Percentiles rank a stretch among this genome's conserved stretches.
phyloP scores from a whole-genome alignment of 2,888 invertebrate species.

The Drosophila kambysellisi region DNA sequence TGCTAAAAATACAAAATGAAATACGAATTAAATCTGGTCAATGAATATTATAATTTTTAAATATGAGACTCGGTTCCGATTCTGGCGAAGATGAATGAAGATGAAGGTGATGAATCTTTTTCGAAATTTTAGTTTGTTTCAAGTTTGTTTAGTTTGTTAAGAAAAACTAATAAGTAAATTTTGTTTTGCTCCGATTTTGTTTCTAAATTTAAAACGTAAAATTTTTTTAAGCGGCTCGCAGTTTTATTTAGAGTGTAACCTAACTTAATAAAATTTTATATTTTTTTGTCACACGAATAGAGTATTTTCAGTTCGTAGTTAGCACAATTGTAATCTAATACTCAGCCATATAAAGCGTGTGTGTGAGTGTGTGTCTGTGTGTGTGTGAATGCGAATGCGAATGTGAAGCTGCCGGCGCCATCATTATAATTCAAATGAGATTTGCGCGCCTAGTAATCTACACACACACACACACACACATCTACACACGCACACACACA shows the following conservation, averaged over 20 bases:
- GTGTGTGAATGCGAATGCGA: constrained; percentile 24
- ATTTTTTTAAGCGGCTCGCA: background rate
- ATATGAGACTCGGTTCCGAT: background rate
- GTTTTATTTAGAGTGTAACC: background rate
- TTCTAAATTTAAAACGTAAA: background rate
- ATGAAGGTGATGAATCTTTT: background rate
- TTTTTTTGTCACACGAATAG: background rate
- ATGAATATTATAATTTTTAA: background rate
- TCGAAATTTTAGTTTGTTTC: background rate
- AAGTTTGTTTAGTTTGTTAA: too few relatives aligned
- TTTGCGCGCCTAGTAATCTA: constrained; percentile 72
- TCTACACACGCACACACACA: background rate
- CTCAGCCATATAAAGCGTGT: constrained; percentile 2
- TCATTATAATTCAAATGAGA: constrained; percentile 79
- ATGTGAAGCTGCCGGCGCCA: constrained; percentile 67
- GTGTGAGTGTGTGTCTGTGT: constrained; percentile 27
- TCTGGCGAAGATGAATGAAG: background rate
- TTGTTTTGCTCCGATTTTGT: background rate
- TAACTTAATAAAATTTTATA: background rate
- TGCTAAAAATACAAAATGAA: background rate
- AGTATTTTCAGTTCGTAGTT: constrained; percentile 10
- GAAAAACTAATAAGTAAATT: too few relatives aligned
- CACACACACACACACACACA: constrained; percentile 12
- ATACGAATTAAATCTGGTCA: background rate
- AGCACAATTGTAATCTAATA: constrained; percentile 1